A percentile compares a stretch with the other conserved stretches of the same genome.
Evolutionary conservation across 2,113 vertebrate species (phyloP).

Genomic region (Brienomyrus brachyistius): DNA sequence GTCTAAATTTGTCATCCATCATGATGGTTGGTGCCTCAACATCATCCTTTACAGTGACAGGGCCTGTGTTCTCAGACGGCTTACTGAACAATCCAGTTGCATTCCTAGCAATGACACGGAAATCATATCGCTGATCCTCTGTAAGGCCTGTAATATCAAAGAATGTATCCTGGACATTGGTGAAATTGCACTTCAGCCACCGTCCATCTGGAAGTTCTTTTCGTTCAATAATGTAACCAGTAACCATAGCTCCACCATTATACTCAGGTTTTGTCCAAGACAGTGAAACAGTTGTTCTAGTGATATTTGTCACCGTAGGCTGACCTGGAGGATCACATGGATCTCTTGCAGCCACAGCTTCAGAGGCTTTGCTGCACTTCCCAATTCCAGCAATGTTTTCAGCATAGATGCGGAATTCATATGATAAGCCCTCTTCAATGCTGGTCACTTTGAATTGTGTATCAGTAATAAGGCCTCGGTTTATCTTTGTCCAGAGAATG

Average conservation of each 20-base stretch:
- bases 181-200: slow-evolving; percentile 95
- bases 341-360: slow-evolving; percentile 86
- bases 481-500: slow-evolving; percentile 92
- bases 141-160: slow-evolving; percentile 88
- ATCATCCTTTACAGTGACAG: slow-evolving; percentile 92
- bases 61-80: slow-evolving; percentile 86
- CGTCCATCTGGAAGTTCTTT: slow-evolving; percentile 87
- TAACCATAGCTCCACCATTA: slow-evolving; percentile 85
- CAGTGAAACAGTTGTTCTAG: slow-evolving; percentile 87
- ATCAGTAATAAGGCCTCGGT: slow-evolving; percentile 79
- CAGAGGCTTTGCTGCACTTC: slow-evolving; percentile 82
- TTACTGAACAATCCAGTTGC: slow-evolving; percentile 82
- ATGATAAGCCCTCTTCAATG: slow-evolving; percentile 85
- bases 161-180: slow-evolving; percentile 86
- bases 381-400: slow-evolving; percentile 95
- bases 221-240: slow-evolving; percentile 87
- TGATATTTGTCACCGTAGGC: slow-evolving; percentile 88
- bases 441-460: slow-evolving; percentile 89
- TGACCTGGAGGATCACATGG: slow-evolving; percentile 88
- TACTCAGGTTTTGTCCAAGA: slow-evolving; percentile 86
- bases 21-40: slow-evolving; percentile 88
- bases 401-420: slow-evolving; percentile 92
- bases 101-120: slow-evolving; percentile 88
- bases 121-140: slow-evolving; percentile 92
- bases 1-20: slow-evolving; percentile 84